Evolutionary conservation across 1,140 invertebrate genomes (phyloP).

Genomic region (Centruroides sculpturatus): DNA sequence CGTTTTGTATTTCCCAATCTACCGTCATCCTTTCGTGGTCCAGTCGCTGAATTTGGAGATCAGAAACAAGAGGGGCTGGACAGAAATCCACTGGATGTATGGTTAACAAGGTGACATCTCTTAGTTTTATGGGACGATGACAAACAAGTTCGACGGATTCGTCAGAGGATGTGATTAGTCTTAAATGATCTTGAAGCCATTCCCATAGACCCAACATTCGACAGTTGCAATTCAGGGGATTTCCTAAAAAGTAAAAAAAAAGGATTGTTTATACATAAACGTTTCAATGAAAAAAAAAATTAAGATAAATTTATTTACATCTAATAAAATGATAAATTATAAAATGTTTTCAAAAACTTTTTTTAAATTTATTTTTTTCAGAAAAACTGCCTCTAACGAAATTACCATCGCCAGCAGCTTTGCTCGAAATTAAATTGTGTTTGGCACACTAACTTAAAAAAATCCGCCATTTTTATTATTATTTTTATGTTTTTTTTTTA

Average conservation of each 20-base stretch:
- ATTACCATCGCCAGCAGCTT: too few relatives aligned
- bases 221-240: conserved; percentile 65
- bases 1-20: conserved; percentile 76
- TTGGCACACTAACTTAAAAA: too few relatives aligned
- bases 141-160: conserved; percentile 41
- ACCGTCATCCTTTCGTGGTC: conserved; percentile 74
- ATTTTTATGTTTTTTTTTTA: too few relatives aligned
- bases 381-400: too few relatives aligned
- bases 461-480: too few relatives aligned
- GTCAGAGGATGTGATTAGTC: conserved; percentile 33
- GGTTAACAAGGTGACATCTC: conserved; percentile 54
- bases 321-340: too few relatives aligned
- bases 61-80: conserved; percentile 57
- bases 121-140: conserved; percentile 57
- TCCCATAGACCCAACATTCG: conserved; percentile 72
- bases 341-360: too few relatives aligned
- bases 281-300: background rate
- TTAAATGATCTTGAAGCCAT: conserved; percentile 72
- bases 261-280: background rate
- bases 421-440: too few relatives aligned
- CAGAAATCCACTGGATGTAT: conserved; percentile 65
- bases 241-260: conserved; percentile 43
- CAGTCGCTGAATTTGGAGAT: conserved; percentile 70
- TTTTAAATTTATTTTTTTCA: too few relatives aligned
- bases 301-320: background rate